phyloP scores from a whole-genome alignment of 2,797 vertebrate species.

The Pipistrellus kuhlii region DNA sequence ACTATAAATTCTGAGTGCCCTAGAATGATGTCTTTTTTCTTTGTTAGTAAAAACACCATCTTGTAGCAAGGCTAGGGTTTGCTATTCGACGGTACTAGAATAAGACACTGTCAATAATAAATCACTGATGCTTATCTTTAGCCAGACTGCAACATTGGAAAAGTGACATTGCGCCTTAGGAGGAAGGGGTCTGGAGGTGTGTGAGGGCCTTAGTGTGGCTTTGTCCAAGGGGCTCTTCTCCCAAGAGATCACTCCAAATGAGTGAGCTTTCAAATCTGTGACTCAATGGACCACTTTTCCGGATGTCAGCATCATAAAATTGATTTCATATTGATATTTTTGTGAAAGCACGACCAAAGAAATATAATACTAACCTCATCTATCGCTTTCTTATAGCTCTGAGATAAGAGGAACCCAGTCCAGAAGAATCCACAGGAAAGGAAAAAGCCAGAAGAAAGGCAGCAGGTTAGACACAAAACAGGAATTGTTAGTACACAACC shows the following conservation, averaged over 20 bases:
- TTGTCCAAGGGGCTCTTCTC: not conserved
- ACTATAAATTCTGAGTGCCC: constrained; percentile 49
- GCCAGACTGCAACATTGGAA: not conserved
- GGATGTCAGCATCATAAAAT: constrained; percentile 72
- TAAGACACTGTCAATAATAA: not conserved
- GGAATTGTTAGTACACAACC: constrained; percentile 86
- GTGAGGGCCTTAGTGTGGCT: constrained; percentile 13
- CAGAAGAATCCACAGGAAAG: constrained; percentile 89
- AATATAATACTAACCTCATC: constrained; percentile 95
- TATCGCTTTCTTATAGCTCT: constrained; percentile 99
- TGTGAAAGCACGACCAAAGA: constrained; percentile 83
- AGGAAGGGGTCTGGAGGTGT: not conserved
- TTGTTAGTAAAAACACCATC: constrained; percentile 21
- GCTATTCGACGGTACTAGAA: not conserved
- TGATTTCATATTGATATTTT: constrained; percentile 81
- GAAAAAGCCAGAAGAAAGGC: constrained; percentile 87
- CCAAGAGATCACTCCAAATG: not conserved
- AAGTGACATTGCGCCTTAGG: not conserved
- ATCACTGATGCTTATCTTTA: not conserved
- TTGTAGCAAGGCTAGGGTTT: not conserved
- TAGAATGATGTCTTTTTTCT: constrained; percentile 52
- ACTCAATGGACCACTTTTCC: constrained; percentile 61
- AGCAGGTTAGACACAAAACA: constrained; percentile 88
- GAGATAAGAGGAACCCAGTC: constrained; percentile 90
- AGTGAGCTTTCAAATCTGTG: constrained; percentile 62